Evolutionary conservation across 2,797 vertebrate genomes (phyloP).

Genomic region (Peromyscus nudipes): DNA sequence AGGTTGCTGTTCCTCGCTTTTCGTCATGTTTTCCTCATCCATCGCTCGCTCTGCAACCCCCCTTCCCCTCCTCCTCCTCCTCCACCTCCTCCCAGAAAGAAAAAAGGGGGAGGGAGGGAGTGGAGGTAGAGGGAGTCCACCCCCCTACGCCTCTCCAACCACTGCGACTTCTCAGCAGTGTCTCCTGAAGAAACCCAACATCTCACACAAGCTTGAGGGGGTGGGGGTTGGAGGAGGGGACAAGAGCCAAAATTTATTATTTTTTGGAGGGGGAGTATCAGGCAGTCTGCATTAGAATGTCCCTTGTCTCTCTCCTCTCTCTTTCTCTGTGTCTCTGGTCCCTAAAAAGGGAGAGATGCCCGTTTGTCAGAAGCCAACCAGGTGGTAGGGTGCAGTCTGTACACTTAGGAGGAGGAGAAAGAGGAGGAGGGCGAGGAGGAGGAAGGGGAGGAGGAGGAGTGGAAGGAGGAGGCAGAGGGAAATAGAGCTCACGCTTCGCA

Average conservation of each 20-base stretch:
- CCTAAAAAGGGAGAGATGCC: conserved; percentile 85
- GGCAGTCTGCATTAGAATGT: conserved; percentile 92
- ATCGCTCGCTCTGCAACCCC: conserved; percentile 91
- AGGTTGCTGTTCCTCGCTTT: conserved; percentile 95
- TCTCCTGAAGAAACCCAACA: conserved; percentile 80
- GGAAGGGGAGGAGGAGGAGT: background rate
- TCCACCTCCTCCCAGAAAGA: conserved; percentile 78
- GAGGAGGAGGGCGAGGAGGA: background rate
- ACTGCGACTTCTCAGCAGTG: conserved; percentile 82
- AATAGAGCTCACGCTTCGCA: conserved; percentile 81
- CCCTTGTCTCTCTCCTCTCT: conserved; percentile 56
- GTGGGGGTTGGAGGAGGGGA: conserved; percentile 76
- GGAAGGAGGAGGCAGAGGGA: conserved; percentile 42
- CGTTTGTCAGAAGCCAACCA: conserved; percentile 92
- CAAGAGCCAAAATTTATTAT: conserved; percentile 82
- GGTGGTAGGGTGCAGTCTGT: conserved; percentile 88
- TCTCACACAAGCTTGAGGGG: conserved; percentile 79
- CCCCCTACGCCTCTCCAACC: conserved; percentile 82
- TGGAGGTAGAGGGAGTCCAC: conserved; percentile 65
- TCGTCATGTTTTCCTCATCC: conserved; percentile 97
- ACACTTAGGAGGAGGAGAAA: conserved; percentile 73
- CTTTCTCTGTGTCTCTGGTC: conserved; percentile 85
- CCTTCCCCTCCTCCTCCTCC: conserved; percentile 68
- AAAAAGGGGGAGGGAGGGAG: conserved; percentile 71
- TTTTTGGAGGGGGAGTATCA: conserved; percentile 87